Evolutionary conservation across 2,797 vertebrate species (phyloP).

Genomic region (Propithecus perrieri): DNA sequence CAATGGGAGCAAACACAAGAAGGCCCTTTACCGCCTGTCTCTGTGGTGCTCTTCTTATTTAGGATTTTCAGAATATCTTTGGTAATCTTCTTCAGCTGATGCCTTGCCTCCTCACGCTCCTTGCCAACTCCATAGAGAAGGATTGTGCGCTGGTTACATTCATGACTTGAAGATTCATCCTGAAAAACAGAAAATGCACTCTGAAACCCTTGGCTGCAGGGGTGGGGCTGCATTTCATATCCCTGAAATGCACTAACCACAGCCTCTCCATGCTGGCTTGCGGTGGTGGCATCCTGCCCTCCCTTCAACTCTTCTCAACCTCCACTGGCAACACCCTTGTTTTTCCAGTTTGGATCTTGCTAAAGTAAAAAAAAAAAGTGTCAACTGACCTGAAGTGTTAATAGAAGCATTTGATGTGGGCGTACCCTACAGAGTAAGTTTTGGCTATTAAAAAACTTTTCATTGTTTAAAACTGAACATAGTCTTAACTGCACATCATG

Average conservation of each 20-base stretch:
- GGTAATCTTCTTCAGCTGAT: conserved; percentile 86
- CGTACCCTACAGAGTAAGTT: conserved; percentile 68
- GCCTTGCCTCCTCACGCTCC: conserved; percentile 82
- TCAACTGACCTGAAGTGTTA: conserved; percentile 58
- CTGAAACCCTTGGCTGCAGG: neutral
- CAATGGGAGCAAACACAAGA: neutral
- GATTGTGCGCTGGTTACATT: conserved; percentile 85
- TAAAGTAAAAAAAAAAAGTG: conserved; percentile 22
- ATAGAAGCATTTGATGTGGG: conserved; percentile 68
- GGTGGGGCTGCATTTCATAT: neutral
- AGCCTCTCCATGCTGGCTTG: neutral
- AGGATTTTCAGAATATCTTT: conserved; percentile 87
- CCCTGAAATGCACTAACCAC: neutral
- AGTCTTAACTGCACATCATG: neutral
- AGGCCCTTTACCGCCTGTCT: conserved; percentile 76
- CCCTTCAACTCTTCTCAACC: neutral
- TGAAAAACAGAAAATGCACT: conserved; percentile 73
- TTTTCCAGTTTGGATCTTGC: conserved; percentile 65
- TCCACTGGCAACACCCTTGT: conserved; percentile 29
- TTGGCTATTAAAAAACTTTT: conserved; percentile 50
- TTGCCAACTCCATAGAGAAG: conserved; percentile 85
- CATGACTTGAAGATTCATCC: conserved; percentile 85
- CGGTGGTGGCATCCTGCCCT: neutral
- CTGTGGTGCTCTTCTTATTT: conserved; percentile 84
- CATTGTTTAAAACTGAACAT: conserved; percentile 13